Evolutionary conservation across 2,113 vertebrate species (phyloP), one percentile per base, ranked within the genome.

Genomic region (Barbus barbus): DNA sequence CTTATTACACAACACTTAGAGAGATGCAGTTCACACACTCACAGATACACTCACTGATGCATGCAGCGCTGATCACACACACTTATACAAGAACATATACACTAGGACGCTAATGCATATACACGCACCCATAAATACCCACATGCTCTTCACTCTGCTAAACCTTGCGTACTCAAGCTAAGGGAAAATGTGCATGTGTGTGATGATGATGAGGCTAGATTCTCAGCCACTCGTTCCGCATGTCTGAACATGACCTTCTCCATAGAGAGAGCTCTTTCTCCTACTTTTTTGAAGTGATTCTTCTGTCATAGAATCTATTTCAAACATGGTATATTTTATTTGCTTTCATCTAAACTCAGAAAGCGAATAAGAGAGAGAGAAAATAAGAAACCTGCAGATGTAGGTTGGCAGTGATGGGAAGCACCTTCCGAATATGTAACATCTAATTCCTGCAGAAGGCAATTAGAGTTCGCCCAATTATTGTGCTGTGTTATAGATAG

Each of bases 401-500:
- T 33, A 41, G 63, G 24, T 60, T 76, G 74, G 83, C 85, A 86
- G 46, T 85, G 84, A 88, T 86, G 78, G 85, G 86, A 81, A 87
- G 79, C 84, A 86, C 85, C 86, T 84, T 86, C 18, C 69, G 87
- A 87, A 89, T 86, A 88, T 87, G 86, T 89, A 82, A 67, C 87
- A 88, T 77, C 84, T 88, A 85, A 87, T 90, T 89, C 88, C 81
- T 86, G 77, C 80, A 86, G 77, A 60, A 89, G 84, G 88, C 91
- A 94, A 92, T 96, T 95, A 93, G 92, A 93, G 87, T 88, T 90
- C 87, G n/a, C 91, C 93, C 86, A 85, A 89, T 92, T 94, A 90
- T 79, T 88, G 93, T 92, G 67, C 83, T 86, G 85, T 93, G 91
- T 87, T 90, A 91, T 93, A 83, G 87, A 95, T 93, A 90, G 88